Base-by-base conservation (phyloP, 2,888 invertebrate species). In the Hirudinaria manillensis region DNA sequence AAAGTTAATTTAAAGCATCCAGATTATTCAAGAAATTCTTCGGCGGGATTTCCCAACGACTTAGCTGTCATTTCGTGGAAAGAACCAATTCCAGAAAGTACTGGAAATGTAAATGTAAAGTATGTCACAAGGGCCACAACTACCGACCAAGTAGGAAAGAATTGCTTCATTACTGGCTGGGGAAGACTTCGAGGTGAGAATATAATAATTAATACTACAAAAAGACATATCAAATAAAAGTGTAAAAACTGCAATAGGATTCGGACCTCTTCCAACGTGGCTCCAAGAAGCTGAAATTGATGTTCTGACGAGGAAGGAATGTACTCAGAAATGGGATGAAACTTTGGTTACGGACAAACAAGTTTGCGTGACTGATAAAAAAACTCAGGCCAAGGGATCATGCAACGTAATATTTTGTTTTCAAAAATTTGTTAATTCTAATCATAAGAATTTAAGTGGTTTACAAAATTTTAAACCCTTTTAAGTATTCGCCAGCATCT, bases 151-250 rank as follows among this genome's bases (percentile, higher is more conserved):
- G 61, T 53, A 1, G 76, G 76, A 21, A 29, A 38, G 65, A 74
- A 3, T 45, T 76, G 76, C 70, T 32, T 45, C 65, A 75, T 76
- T 68, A 70, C 74, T 32, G 76, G 76, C 21, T 76, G 76, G 76
- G 76, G 76, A 13, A 53, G 74, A 61, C 21, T 72, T 24, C 4
- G 6, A 4, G 76, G 76, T 76, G 51, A 53, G 76, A 38, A 38
- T 38, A 38, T 38, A 6, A 6, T 38, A 38, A 38, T 38, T 6
- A 38, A 38, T 10, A 38, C n/a, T n/a, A n/a, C n/a, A n/a, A n/a
- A n/a, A n/a, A n/a, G n/a, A n/a, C n/a, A n/a, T n/a, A n/a, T n/a
- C n/a, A n/a, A n/a, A n/a, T n/a, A n/a, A n/a, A n/a, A n/a, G n/a
- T n/a, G n/a, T n/a, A n/a, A n/a, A n/a, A n/a, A n/a, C n/a, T n/a